phyloP scores from a whole-genome alignment of 2,888 invertebrate genomes.

The Schrankia costaestrigalis region DNA sequence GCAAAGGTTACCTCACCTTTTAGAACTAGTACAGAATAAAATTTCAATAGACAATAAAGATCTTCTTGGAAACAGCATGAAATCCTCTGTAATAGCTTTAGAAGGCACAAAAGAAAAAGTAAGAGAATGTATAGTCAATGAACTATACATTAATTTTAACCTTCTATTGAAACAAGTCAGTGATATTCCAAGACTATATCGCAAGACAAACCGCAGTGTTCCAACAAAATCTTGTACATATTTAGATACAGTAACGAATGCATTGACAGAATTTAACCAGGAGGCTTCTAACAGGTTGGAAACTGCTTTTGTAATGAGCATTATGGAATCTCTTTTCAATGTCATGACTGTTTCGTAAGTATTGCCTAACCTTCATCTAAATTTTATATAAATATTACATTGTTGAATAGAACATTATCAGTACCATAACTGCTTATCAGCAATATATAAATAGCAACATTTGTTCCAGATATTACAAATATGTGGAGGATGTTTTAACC shows the following conservation, averaged over 20 bases:
- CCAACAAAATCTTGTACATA: conserved; percentile 91
- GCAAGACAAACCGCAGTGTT: conserved; percentile 93
- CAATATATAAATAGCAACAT: too few species aligned
- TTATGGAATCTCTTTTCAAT: conserved; percentile 68
- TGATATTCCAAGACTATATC: conserved; percentile 95
- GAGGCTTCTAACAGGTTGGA: conserved; percentile 65
- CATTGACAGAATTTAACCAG: conserved; percentile 81
- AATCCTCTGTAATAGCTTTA: conserved; percentile 48
- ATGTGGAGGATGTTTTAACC: conserved; percentile 92
- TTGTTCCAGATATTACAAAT: conserved; percentile 81
- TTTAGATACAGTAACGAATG: conserved; percentile 83
- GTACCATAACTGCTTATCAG: neutral
- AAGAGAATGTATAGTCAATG: conserved; percentile 63
- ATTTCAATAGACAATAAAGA: conserved; percentile 45
- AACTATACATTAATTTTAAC: conserved; percentile 68
- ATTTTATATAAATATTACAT: neutral
- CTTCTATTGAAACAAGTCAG: conserved; percentile 89
- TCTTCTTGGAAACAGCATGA: conserved; percentile 50
- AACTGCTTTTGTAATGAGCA: conserved; percentile 50
- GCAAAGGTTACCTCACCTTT: conserved; percentile 51
- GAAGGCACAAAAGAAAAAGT: conserved; percentile 51
- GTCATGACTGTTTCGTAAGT: conserved; percentile 81
- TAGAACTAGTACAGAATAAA: conserved; percentile 50
- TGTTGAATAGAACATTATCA: neutral
- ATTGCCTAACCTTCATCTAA: conserved; percentile 6